phyloP scores from a whole-genome alignment of 2,113 vertebrate species.

The Neolamprologus caudopunctatus region DNA sequence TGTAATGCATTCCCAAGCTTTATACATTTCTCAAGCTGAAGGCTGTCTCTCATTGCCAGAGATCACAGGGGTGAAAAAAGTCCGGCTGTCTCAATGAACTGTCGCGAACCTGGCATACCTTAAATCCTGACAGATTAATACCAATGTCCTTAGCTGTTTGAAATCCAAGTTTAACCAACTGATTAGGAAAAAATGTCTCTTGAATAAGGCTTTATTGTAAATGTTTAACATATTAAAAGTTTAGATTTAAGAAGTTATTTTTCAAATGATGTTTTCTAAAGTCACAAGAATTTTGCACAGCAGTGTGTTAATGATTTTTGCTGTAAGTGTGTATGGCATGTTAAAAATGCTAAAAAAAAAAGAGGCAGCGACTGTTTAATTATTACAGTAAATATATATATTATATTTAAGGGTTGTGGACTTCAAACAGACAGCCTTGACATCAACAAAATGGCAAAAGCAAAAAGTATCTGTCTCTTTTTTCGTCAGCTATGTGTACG shows the following conservation, averaged over 20 bases:
- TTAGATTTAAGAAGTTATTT: not conserved
- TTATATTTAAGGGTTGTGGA: not conserved
- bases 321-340: not conserved
- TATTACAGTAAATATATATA: not conserved
- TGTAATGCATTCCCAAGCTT: conserved; percentile 55
- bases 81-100: conserved; percentile 53
- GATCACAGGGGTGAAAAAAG: conserved; percentile 48
- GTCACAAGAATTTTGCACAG: not conserved
- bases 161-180: conserved; percentile 18
- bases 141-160: not conserved
- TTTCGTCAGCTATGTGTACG: not conserved
- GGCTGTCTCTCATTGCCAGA: conserved; percentile 55
- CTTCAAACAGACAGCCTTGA: not conserved
- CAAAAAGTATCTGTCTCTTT: not conserved
- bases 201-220: not conserved
- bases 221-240: not conserved
- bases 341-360: not conserved
- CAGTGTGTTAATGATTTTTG: not conserved
- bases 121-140: conserved; percentile 18
- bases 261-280: not conserved
- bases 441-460: not conserved
- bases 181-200: not conserved
- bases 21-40: conserved; percentile 61
- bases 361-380: not conserved
- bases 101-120: conserved; percentile 33